These are phyloP conservation scores for Cryptotis parvus DNA, from an alignment of 2,113 vertebrate genomes.

Conservation along the genomic window DNA sequence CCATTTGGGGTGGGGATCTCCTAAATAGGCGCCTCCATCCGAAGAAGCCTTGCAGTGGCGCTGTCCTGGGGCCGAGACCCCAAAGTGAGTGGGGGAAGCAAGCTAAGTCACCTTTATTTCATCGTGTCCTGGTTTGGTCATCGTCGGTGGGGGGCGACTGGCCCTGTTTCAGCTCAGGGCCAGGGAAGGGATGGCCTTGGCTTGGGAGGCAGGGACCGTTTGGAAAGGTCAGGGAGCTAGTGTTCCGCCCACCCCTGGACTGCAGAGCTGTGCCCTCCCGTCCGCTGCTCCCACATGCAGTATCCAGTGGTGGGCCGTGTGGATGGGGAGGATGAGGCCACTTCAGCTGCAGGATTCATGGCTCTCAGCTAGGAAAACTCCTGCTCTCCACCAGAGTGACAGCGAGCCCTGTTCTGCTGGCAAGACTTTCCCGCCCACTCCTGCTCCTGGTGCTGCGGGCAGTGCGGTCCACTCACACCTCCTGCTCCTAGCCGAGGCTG, in stretches of 20 bases:
- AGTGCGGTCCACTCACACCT: too few species aligned
- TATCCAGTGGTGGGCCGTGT: not conserved
- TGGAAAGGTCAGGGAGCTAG: fast-evolving
- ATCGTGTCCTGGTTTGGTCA: not conserved
- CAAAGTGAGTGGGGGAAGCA: not conserved
- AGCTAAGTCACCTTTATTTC: not conserved
- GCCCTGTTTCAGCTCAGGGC: not conserved
- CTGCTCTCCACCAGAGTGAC: not conserved
- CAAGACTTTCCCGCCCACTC: not conserved
- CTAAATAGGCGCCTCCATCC: fast-evolving
- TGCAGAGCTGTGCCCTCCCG: fast-evolving
- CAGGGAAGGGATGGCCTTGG: not conserved
- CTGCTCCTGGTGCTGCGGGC: not conserved
- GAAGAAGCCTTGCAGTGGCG: not conserved
- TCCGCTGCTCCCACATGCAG: not conserved
- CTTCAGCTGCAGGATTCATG: not conserved
- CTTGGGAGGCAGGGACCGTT: not conserved
- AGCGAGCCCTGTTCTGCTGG: not conserved
- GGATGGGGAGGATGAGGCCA: not conserved
- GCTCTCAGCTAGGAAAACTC: not conserved
- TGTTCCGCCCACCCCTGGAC: not conserved
- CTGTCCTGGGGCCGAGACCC: not conserved
- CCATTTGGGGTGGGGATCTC: not conserved
- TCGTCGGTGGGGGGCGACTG: fast-evolving
- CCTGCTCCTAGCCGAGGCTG: not conserved